Percentiles rank a stretch among this genome's conserved stretches.
These are phyloP conservation scores for Bellardia pandia DNA, from an alignment of 2,888 invertebrate species.

Conservation along the genomic window DNA sequence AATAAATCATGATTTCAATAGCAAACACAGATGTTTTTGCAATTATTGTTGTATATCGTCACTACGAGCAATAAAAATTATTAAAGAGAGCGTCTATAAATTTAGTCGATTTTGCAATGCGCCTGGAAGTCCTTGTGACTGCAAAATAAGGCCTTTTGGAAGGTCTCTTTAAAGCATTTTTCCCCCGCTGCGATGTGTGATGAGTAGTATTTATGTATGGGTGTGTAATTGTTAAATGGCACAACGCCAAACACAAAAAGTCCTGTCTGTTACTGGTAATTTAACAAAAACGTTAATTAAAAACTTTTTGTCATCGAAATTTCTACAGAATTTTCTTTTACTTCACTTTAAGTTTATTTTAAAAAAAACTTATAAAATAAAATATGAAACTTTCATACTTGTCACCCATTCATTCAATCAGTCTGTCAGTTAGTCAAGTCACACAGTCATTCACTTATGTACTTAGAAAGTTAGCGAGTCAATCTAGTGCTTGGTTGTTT, in stretches of 20 bases:
- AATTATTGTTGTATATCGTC: too few relatives aligned
- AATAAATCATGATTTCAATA: too few relatives aligned
- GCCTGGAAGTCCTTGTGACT: too few relatives aligned
- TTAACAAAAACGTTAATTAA: slow-evolving; percentile 44
- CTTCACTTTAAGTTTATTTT: not conserved
- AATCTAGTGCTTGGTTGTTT: not conserved
- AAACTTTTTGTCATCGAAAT: slow-evolving; percentile 19
- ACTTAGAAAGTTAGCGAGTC: not conserved
- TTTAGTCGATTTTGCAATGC: too few relatives aligned
- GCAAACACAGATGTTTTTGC: too few relatives aligned
- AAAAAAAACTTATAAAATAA: slow-evolving; percentile 2
- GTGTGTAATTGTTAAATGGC: slow-evolving; percentile 19
- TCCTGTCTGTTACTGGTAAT: slow-evolving; percentile 14
- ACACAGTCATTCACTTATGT: not conserved
- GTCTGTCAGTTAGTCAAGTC: not conserved
- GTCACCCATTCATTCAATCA: not conserved
- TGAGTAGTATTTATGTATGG: not conserved
- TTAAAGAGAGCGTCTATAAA: too few relatives aligned
- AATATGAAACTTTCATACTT: not conserved
- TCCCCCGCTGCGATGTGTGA: too few relatives aligned
- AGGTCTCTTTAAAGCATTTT: too few relatives aligned
- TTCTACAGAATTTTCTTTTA: not conserved
- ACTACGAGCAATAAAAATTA: too few relatives aligned
- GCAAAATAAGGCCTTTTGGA: too few relatives aligned
- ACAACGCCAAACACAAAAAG: not conserved